Percentiles rank a stretch among this genome's conserved stretches.
Conservation (phyloP, 2,888 invertebrate genomes). For the Macrophya alboannulata region DNA sequence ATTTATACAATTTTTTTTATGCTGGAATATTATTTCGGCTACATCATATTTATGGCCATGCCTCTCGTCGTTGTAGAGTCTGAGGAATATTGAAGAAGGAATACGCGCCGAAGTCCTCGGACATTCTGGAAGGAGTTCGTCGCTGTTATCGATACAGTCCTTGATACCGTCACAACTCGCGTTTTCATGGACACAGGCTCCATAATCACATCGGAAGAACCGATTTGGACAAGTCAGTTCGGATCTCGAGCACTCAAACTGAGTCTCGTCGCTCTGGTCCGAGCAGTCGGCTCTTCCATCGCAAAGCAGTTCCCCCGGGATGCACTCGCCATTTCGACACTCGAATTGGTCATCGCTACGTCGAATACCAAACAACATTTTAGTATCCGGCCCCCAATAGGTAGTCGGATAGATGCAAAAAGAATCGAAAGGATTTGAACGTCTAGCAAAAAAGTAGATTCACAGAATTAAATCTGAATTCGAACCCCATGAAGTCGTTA, state of each 20-base stretch:
- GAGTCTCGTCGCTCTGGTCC: conserved; percentile 80
- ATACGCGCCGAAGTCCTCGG: background rate
- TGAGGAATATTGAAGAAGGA: background rate
- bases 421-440: background rate
- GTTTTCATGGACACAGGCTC: conserved; percentile 84
- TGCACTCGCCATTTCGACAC: conserved; percentile 78
- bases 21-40: background rate
- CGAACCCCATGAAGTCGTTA: background rate
- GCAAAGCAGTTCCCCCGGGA: conserved; percentile 77
- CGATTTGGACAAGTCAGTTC: conserved; percentile 80
- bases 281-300: conserved; percentile 80
- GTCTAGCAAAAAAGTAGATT: background rate
- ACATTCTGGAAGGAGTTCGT: conserved; percentile 43
- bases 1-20: background rate
- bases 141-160: conserved; percentile 2
- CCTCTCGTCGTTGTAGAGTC: conserved; percentile 57
- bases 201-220: conserved; percentile 84
- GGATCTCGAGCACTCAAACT: conserved; percentile 67
- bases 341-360: conserved; percentile 62
- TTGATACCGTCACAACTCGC: conserved; percentile 81
- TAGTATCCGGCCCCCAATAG: background rate
- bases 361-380: background rate
- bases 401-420: background rate
- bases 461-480: background rate
- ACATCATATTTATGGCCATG: conserved; percentile 47